Base-by-base conservation (phyloP, 2,113 vertebrate species). In the Donacobius atricapilla region DNA sequence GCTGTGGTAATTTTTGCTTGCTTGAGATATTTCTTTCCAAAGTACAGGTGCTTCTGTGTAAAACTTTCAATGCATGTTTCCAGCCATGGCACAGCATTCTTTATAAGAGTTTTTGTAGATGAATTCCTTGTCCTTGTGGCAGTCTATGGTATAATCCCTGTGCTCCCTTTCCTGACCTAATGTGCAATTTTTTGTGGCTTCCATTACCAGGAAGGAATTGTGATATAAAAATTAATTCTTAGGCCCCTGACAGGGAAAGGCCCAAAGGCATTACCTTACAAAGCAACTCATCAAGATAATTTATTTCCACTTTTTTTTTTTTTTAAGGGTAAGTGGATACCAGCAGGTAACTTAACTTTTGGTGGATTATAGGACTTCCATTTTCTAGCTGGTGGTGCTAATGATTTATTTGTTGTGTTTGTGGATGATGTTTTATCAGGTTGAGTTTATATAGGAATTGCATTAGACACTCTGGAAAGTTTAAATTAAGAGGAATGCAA, bases 171-270 rank as follows among this genome's bases (percentile, higher is more conserved):
- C 56, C 61, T 86, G 39, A 31, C 51, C 56, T 80, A 85, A 82
- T 54, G 63, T 73, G 27, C 35, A 66, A 76, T 91, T 51, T 93
- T 95, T 96, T 57, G 51, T 60, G 63, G 58, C 51, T 90, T 93
- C 78, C 35, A 81, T 90, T 95, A 56, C 39, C 33, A 83, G 58
- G 39, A 86, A 90, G 51, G 66, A 87, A 76, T 76, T 76, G 68
- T 39, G 68, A 69, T 79, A 89, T 39, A 91, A 82, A 91, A 95
- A 76, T 80, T 87, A 93, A 82, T 87, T 88, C 63, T 39, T 85
- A 42, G 30, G 24, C 20, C 21, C 33, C 75, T 95, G 63, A 79
- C 40, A 69, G 25, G 19, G 70, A 93, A 85, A 90, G 27, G 11
- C 40, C 56, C 53, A 14, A 47, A 92, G 66, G 37, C 60, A 82